Conservation (phyloP, 2,113 vertebrate genomes). For the Tragelaphus buxtoni region DNA sequence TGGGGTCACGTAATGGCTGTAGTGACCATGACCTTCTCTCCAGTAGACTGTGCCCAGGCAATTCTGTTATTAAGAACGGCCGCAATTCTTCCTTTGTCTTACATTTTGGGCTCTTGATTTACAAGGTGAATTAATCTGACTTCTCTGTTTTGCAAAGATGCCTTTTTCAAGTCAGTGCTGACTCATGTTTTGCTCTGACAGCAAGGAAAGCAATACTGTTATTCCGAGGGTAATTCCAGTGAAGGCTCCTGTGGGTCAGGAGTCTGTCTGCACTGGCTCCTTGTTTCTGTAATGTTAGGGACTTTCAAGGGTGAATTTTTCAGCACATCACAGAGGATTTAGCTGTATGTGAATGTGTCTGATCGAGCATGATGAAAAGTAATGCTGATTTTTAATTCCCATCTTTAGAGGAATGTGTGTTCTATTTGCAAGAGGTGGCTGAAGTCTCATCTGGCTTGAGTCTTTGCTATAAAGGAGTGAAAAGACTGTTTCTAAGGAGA, state of each 20-base stretch:
- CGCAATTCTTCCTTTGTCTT: not conserved
- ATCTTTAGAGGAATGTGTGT: not conserved
- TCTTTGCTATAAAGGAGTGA: not conserved
- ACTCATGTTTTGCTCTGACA: conserved; percentile 30
- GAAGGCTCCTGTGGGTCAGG: not conserved
- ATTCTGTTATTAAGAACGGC: not conserved
- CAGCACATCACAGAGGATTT: not conserved
- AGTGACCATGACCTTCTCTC: not conserved
- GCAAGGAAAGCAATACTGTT: not conserved
- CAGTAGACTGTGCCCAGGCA: not conserved
- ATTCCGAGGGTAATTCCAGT: not conserved
- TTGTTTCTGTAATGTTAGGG: conserved; percentile 19
- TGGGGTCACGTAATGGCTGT: not conserved
- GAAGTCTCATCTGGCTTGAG: not conserved
- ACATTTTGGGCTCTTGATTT: conserved; percentile 36
- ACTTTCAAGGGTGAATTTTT: conserved; percentile 48
- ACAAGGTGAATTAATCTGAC: not conserved
- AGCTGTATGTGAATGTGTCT: not conserved
- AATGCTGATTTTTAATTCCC: not conserved
- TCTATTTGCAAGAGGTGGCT: not conserved
- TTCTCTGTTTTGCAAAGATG: conserved; percentile 45
- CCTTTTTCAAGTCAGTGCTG: conserved; percentile 42
- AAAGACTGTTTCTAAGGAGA: not conserved
- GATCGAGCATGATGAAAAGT: not conserved
- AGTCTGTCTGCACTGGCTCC: not conserved